Base-by-base conservation (phyloP, 2,113 vertebrate species). In the Pseudopodoces humilis region DNA sequence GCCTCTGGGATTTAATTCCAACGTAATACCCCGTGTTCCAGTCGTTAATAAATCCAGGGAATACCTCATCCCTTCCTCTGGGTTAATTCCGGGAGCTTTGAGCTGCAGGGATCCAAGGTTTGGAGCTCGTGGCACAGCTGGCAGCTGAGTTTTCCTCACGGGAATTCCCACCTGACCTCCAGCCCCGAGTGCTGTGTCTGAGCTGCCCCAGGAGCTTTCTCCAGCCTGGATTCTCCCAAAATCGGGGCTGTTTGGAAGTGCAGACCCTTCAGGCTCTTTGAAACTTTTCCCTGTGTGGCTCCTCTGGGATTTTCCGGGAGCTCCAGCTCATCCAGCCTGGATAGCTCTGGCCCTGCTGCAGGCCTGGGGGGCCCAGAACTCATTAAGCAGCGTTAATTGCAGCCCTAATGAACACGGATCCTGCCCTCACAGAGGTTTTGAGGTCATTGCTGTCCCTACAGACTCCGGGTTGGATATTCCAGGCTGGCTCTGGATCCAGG, bases 41-140 rank as follows among this genome's bases (percentile, higher is more conserved):
- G 64, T 7, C 24, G 18, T 55, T 49, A 44, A 55, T 9, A 68
- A 68, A 76, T 23, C 18, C 89, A 68, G 63, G 49, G 39, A 83
- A 70, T 10, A 4, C 22, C 35, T 22, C 30, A 77, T 8, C 9
- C 35, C 16, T 30, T 41, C 13, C 47, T 33, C 10, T 5, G 44
- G 15, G 50, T 35, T 59, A 13, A 64, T 72, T 77, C 44, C 4
- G 24, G 37, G 21, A 23, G 22, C 21, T 64, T 55, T 17, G 56
- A 49, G 4, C 28, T 8, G 21, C 41, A 37, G 1, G 8, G 33
- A 47, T 50, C 31, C 35, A 7, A 60, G 11, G 15, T 27, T 58
- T 47, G 21, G 23, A 52, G 44, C 21, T 52, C 0, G 1, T 0
- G 4, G 52, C 41, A 53, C 23, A 17, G 24, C 41, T 0, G 17